Base-by-base conservation (phyloP, 2,888 invertebrate genomes). In the Brenthis hecate region DNA sequence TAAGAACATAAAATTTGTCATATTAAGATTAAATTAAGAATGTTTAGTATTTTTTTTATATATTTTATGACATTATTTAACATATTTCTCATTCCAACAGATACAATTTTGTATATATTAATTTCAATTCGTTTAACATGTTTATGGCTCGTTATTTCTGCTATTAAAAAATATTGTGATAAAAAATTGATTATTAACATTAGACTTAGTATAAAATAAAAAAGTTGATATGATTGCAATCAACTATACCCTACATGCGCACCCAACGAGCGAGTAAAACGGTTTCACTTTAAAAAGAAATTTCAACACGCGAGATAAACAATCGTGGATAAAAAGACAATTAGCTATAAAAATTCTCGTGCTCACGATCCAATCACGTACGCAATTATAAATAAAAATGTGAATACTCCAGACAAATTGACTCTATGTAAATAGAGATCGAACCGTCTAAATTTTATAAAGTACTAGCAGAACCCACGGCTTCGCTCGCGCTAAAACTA, bases 291-390 rank as follows among this genome's bases (percentile, higher is more conserved):
- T 69, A 66, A 65, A 70, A 71, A 70, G 72, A 72, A 72, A 70
- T 74, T 74, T 74, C 76, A 77, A 73, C 78, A 74, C 75, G 78
- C 75, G 69, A 81, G 79, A 77, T 79, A 72, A 73, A 73, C 73
- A 72, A 73, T 71, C 70, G 77, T 80, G 81, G 80, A 79, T 80
- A 80, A 80, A 71, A 74, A 72, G 73, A 73, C 71, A 76, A 79
- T 78, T 72, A 81, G 77, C 78, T 81, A 83, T 81, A 69, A 77
- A 76, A 83, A 81, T 83, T 85, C 78, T 80, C 81, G 82, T 80
- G 79, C 77, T 76, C 78, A 78, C 77, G 80, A 82, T 78, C 72
- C 73, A 76, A 75, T 78, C 69, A 78, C 79, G 77, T 82, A 79
- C 79, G 75, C 74, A 74, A 67, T 68, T 72, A 69, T 57, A 53